phyloP scores from a whole-genome alignment of 2,888 invertebrate species.

The Cyclophora albipunctata region DNA sequence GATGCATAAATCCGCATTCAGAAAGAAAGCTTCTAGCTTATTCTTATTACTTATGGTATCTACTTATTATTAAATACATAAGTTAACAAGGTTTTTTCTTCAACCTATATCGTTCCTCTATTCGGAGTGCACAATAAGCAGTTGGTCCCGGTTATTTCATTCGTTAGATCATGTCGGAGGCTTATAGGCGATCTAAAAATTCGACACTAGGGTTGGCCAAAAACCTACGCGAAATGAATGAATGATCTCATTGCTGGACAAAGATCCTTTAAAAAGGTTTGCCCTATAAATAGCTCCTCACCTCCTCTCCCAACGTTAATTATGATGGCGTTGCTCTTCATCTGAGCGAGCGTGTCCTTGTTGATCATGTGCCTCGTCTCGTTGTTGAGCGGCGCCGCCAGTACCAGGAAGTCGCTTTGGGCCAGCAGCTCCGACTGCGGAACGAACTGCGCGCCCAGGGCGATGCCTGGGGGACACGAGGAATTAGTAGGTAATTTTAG shows the following conservation, averaged over 20 bases:
- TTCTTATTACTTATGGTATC: neutral
- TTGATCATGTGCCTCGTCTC: slow-evolving; percentile 89
- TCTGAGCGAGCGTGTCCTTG: slow-evolving; percentile 81
- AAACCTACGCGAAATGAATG: too few species aligned
- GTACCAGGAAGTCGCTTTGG: slow-evolving; percentile 90
- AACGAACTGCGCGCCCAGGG: slow-evolving; percentile 77
- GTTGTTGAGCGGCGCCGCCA: slow-evolving; percentile 84
- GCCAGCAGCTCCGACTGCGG: slow-evolving; percentile 81
- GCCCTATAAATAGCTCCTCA: slow-evolving; percentile 16
- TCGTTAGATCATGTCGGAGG: too few species aligned
- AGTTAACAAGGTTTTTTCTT: too few species aligned
- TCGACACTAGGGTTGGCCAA: too few species aligned
- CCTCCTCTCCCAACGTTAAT: slow-evolving; percentile 92
- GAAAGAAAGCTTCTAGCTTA: too few species aligned
- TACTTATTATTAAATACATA: neutral
- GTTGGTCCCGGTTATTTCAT: too few species aligned
- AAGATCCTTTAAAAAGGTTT: too few species aligned
- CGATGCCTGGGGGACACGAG: slow-evolving; percentile 35
- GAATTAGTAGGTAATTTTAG: neutral
- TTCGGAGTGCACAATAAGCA: too few species aligned
- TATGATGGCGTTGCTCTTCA: slow-evolving; percentile 91
- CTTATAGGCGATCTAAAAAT: too few species aligned
- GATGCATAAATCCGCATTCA: too few species aligned
- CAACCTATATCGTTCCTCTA: too few species aligned
- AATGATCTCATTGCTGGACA: too few species aligned